Conservation (phyloP, 2,888 invertebrate species). For the Sminthurinus aureus region DNA sequence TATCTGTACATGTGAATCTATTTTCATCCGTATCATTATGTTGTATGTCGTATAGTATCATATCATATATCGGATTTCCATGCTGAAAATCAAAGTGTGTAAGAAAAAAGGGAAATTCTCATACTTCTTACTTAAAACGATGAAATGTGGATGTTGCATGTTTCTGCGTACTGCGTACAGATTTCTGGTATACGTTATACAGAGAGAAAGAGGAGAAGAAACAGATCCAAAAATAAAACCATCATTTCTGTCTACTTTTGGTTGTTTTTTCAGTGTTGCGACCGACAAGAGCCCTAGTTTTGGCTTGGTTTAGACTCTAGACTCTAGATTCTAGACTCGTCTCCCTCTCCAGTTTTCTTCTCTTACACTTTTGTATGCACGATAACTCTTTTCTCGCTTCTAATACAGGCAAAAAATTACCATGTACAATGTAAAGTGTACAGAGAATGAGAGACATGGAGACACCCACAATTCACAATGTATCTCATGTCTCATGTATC, state of each 20-base stretch:
- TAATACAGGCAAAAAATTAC: not conserved
- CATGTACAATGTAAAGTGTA: too few species aligned
- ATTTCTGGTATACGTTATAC: not conserved
- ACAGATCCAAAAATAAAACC: constrained; percentile 47
- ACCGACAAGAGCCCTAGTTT: constrained; percentile 19
- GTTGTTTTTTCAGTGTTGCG: constrained; percentile 32
- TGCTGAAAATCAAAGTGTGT: not conserved
- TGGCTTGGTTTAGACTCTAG: not conserved
- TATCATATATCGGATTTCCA: too few species aligned
- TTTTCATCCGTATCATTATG: not conserved
- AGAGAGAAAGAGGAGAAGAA: constrained; percentile 26
- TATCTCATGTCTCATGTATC: too few species aligned
- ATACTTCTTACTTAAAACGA: not conserved
- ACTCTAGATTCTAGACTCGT: not conserved
- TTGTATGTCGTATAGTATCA: too few species aligned
- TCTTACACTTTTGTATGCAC: constrained; percentile 15
- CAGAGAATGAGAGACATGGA: too few species aligned
- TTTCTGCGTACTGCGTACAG: not conserved
- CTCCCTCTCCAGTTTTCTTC: constrained; percentile 17
- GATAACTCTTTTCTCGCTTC: not conserved
- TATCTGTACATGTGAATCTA: not conserved
- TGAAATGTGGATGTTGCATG: not conserved
- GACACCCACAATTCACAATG: too few species aligned
- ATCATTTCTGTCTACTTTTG: constrained; percentile 42
- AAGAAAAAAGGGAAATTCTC: not conserved